phyloP scores from a whole-genome alignment of 2,113 vertebrate species.

The Maylandia zebra region DNA sequence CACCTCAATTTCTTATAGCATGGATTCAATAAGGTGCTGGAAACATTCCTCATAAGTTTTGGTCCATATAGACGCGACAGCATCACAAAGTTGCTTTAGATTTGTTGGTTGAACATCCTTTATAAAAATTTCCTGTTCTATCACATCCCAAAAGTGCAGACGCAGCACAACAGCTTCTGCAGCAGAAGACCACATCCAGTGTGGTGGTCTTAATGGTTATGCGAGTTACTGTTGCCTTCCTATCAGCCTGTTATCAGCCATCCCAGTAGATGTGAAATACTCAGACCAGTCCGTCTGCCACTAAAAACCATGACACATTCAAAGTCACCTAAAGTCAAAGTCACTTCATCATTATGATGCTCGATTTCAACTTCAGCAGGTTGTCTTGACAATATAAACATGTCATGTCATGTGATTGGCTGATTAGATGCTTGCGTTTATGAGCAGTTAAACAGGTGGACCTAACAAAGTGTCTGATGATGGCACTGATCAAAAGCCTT shows the following conservation, averaged over 20 bases:
- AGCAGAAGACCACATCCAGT: neutral
- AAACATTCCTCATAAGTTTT: neutral
- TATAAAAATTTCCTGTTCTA: neutral
- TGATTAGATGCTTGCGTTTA: neutral
- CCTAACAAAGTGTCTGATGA: neutral
- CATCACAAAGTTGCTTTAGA: neutral
- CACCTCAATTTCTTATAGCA: neutral
- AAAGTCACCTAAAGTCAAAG: neutral
- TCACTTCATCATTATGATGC: neutral
- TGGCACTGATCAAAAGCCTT: neutral
- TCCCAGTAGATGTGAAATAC: neutral
- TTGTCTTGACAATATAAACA: neutral
- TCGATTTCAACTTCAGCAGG: neutral
- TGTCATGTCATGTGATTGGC: neutral
- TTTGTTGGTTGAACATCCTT: neutral
- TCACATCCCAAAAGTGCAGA: neutral
- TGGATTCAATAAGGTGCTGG: neutral
- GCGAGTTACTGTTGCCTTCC: neutral
- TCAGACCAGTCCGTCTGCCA: neutral
- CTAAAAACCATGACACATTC: neutral
- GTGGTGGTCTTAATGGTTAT: neutral
- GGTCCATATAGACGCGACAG: neutral
- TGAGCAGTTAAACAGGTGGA: neutral
- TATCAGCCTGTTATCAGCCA: neutral
- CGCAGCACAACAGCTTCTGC: neutral